These are phyloP conservation scores for Peromyscus melanophrys DNA, from an alignment of 2,797 vertebrate genomes.

Conservation along the genomic window DNA sequence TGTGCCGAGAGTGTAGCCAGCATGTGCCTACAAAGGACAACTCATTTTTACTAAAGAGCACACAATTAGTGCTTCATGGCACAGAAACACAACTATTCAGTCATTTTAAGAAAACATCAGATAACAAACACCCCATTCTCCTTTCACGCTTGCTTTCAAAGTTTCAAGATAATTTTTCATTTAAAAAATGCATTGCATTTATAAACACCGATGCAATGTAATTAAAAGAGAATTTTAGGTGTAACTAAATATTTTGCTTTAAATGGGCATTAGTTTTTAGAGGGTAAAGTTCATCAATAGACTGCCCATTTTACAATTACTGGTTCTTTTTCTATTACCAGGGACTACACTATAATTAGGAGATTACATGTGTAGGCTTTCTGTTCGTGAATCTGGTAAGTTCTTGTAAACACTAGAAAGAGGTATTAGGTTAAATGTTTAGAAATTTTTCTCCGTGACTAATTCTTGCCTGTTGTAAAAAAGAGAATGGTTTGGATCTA, in stretches of 20 bases:
- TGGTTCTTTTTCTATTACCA: constrained; percentile 65
- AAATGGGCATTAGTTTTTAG: constrained; percentile 12
- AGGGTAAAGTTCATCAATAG: constrained; percentile 44
- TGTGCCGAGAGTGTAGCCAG: background rate
- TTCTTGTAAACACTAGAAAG: constrained; percentile 60
- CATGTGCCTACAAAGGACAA: background rate
- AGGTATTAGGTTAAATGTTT: constrained; percentile 12
- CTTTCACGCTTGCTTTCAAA: constrained; percentile 53
- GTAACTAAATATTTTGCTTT: constrained; percentile 60
- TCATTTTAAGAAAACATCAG: background rate
- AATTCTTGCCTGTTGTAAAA: constrained; percentile 49
- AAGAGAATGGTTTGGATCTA: constrained; percentile 61
- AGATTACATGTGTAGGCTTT: constrained; percentile 61
- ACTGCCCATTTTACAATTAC: constrained; percentile 55
- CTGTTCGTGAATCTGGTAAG: background rate
- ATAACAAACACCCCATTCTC: background rate
- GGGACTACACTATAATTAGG: constrained; percentile 30
- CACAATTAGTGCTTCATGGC: background rate
- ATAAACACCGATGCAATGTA: constrained; percentile 11
- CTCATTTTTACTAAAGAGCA: background rate
- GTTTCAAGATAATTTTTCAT: background rate
- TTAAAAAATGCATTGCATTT: constrained; percentile 15
- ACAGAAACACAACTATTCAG: background rate
- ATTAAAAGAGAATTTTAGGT: constrained; percentile 51
- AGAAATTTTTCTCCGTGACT: constrained; percentile 53